Evolutionary conservation across 2,797 vertebrate genomes (phyloP), one percentile per base, ranked within the genome.

Genomic region (Monodelphis domestica): DNA sequence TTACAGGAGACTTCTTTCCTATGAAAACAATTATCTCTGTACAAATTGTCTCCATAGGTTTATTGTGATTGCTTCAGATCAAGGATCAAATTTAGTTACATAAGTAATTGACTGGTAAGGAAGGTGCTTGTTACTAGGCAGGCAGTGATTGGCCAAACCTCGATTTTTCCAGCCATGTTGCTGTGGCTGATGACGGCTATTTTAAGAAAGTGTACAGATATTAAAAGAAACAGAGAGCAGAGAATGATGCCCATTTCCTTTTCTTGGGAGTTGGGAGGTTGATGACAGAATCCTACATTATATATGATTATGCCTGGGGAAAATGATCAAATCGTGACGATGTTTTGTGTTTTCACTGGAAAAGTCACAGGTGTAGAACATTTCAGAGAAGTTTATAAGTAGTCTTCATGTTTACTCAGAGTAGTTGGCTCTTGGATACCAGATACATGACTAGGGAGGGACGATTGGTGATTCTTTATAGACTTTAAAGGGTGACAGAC

Each of bases 21-120:
- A 94, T 96, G 5, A 5, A 92, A 95, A 93, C 29, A 96, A 95
- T 94, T 91, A 95, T 93, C 63, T 88, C 93, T 96, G 93, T 90
- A 95, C 6, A 94, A 91, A 96, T 96, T 45, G n/a, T 94, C 51
- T 90, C 50, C 52, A 9, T 55, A 93, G 33, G 90, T 98, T 98
- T 98, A 98, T 98, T 97, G 94, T 91, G 89, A 94, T 91, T 92
- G 90, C 91, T 90, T 90, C 89, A 51, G 97, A 96, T 95, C 98
- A 98, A 97, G 90, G 97, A 96, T 97, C 78, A 50, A 89, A 91
- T 95, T 90, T 97, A 59, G 52, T 95, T 96, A 89, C 70, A 50
- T 92, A 96, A 94, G 91, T 95, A n/a, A n/a, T n/a, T n/a, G 93
- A n/a, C 14, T 90, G 89, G 63, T 53, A 54, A 0, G 5, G 51